Base-by-base conservation (phyloP, 1,140 invertebrate species). In the Caerostris darwini region DNA sequence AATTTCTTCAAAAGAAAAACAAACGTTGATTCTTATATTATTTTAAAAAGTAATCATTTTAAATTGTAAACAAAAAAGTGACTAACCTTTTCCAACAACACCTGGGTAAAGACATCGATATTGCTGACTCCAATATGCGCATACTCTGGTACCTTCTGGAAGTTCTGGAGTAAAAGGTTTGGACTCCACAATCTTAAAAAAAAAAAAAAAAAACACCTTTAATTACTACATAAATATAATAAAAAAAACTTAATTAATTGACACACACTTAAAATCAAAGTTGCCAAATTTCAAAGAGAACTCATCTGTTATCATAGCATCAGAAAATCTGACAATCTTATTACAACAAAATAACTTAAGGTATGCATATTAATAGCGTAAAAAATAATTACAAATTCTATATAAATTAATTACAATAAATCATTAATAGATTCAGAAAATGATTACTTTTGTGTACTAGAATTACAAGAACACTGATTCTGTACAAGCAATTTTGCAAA, bases 61-160 rank as follows among this genome's bases (percentile, higher is more conserved):
- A 56, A n/a, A 19, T 57, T 57, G 12, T 7, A 81, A 86, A 86
- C 71, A 5, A 83, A 69, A 59, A 71, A 56, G 3, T 59, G 50
- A 67, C 17, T 94, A 90, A 95, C 94, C 94, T 93, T 94, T 94
- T 0, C 98, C 98, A 0, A 98, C 98, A 53, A 97, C 98, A 3
- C 99, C 99, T 53, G 99, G 98, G 96, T 99, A 99, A 3, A 99
- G 96, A 95, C 98, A 99, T 50, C 98, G 97, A 95, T 99, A 99
- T 95, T 99, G 98, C 95, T 99, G 98, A 89, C 98, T 99, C 99
- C 99, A 99, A 95, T 99, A 99, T 1, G 98, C 98, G 96, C 98
- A 99, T 2, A 99, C 96, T 83, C 99, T 96, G 0, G 96, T 96
- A 6, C 97, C 97, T 94, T 96, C 96, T 17, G 95, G 95, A 12